Evolutionary conservation across 2,797 vertebrate species (phyloP), one percentile per base, ranked within the genome.

Genomic region (Podargus strigoides): DNA sequence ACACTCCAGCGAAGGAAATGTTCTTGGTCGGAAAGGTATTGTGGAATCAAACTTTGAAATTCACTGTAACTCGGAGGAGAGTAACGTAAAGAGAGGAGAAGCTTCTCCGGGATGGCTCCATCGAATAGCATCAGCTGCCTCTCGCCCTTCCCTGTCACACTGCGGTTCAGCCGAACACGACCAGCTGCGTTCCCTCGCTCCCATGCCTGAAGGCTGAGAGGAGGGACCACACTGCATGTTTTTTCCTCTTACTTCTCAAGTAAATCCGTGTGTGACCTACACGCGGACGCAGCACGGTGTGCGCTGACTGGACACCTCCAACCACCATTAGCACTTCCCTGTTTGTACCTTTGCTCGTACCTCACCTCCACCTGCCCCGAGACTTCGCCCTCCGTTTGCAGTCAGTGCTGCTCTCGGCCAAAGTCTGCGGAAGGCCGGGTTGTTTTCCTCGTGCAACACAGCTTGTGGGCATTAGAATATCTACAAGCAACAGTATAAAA

Each of bases 201-300:
- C 3, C 3, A 19, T 21, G 20, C 4, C 53, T 47, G 64, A 44
- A 16, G 42, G 36, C 64, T 44, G n/a, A 67, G 42, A 63, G 27
- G 30, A 74, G 44, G 9, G 14, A 17, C 26, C 1, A 2, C 8
- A 5, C 27, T n/a, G 22, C 12, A n/a, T 46, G 20, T 46, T 23
- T 46, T 46, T 47, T 47, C 12, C 22, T 22, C 17, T 56, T 56
- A 0, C 13, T 20, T n/a, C 32, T 56, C 13, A 30, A 4, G 9
- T 34, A 39, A 23, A 55, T 13, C 36, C 15, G 21, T 23, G 49
- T 32, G 10, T 3, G 4, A 30, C 11, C 34, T 27, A 8, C 3
- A 20, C 1, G 1, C 5, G 21, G 34, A 23, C 2, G 0, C 22
- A 28, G 19, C 22, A 14, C 3, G 0, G 30, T 1, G 4, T 47